Percentiles rank a stretch among this genome's conserved stretches.
Evolutionary conservation across 2,888 invertebrate species (phyloP).

Genomic region (Campoplex nolae): DNA sequence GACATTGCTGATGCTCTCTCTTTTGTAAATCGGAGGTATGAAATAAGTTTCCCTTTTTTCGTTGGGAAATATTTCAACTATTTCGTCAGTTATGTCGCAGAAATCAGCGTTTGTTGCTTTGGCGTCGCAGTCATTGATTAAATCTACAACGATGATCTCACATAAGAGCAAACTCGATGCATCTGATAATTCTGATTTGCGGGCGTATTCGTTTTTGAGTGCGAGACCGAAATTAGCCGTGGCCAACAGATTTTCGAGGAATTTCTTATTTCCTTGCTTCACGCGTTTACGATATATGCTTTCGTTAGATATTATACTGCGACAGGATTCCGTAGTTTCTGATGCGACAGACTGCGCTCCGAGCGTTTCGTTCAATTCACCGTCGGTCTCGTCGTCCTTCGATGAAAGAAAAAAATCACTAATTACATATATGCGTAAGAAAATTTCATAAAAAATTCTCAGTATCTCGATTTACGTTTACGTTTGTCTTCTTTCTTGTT

Average conservation of each 20-base stretch:
- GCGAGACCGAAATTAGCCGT: conserved; percentile 4
- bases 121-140: not conserved
- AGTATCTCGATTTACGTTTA: no score
- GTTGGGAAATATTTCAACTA: conserved; percentile 15
- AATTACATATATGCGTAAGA: no score
- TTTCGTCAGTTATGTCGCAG: conserved; percentile 7
- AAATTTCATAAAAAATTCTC: conserved; percentile 7
- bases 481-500: no score
- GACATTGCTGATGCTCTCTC: not conserved
- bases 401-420: no score
- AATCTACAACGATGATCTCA: no score
- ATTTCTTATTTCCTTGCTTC: not conserved
- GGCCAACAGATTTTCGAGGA: not conserved
- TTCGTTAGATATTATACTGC: not conserved
- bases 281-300: conserved; percentile 1
- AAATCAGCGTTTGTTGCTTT: conserved; percentile 11
- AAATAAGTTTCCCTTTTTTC: no score
- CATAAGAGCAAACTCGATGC: no score
- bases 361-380: no score
- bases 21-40: conserved; percentile 1
- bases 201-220: conserved; percentile 18
- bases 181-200: not conserved
- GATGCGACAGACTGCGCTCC: not conserved
- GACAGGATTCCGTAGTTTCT: not conserved
- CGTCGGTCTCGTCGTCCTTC: no score